Percentiles rank a stretch among this genome's conserved stretches.
These are phyloP conservation scores for Amphipyra tragopoginis DNA, from an alignment of 2,888 invertebrate genomes.

Conservation along the genomic window DNA sequence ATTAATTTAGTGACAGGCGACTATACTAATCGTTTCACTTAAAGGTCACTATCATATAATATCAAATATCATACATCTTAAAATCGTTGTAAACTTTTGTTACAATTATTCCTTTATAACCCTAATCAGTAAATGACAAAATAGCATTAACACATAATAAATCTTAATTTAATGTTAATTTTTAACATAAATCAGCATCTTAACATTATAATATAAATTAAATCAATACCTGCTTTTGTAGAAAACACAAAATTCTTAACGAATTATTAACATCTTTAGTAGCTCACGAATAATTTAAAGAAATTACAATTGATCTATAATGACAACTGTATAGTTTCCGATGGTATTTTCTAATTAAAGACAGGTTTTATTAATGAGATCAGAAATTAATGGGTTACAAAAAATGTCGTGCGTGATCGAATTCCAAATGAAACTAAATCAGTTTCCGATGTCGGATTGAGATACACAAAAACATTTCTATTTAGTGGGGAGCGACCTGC, in stretches of 20 bases:
- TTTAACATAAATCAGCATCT: constrained; percentile 33
- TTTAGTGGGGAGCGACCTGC: constrained; percentile 13
- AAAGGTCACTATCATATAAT: too few relatives aligned
- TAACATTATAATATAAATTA: constrained; percentile 46
- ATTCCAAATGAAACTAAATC: constrained; percentile 31
- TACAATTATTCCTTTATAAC: constrained; percentile 1
- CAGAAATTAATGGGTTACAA: constrained; percentile 31
- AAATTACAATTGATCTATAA: constrained; percentile 51
- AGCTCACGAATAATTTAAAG: constrained; percentile 30
- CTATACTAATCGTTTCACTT: too few relatives aligned
- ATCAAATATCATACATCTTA: background rate
- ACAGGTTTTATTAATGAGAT: constrained; percentile 47
- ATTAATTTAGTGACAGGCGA: too few relatives aligned
- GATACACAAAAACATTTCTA: constrained; percentile 28
- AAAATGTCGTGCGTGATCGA: constrained; percentile 40
- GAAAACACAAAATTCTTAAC: constrained; percentile 14
- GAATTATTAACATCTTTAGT: constrained; percentile 33
- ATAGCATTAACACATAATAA: constrained; percentile 44
- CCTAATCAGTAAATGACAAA: constrained; percentile 33
- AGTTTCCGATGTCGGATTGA: constrained; percentile 36
- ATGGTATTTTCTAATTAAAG: constrained; percentile 46
- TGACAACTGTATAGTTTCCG: constrained; percentile 58
- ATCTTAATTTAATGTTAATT: constrained; percentile 40
- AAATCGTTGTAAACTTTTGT: constrained; percentile 1
- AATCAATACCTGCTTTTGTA: constrained; percentile 30